phyloP scores from a whole-genome alignment of 2,113 vertebrate genomes.

The Pteropus alecto region DNA sequence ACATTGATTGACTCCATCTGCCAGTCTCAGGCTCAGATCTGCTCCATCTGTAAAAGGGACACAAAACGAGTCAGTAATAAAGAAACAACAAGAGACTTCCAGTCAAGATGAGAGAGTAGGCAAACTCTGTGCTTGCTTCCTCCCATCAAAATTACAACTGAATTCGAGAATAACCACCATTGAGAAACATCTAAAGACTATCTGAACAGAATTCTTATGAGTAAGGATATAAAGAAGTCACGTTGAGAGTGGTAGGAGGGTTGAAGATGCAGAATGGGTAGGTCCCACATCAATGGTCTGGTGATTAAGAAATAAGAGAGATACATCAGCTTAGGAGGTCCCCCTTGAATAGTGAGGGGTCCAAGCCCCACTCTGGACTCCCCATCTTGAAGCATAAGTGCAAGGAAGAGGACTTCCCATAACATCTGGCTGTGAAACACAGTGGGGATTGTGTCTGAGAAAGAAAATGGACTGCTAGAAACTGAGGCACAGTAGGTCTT shows the following conservation, averaged over 20 bases:
- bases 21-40: constrained; percentile 54
- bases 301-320: not conserved
- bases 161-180: not conserved
- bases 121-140: not conserved
- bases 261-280: no score
- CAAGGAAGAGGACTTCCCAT: not conserved
- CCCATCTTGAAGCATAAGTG: not conserved
- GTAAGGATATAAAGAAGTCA: not conserved
- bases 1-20: constrained; percentile 38
- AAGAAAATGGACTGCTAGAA: not conserved
- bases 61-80: not conserved
- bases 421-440: not conserved
- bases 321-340: not conserved
- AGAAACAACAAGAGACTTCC: not conserved
- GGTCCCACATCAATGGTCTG: not conserved
- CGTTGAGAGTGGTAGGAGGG: not conserved
- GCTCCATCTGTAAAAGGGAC: constrained; percentile 57
- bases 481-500: not conserved
- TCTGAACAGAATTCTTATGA: not conserved
- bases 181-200: not conserved
- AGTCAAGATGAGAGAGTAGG: not conserved
- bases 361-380: not conserved
- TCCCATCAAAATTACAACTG: not conserved
- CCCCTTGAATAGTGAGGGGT: not conserved
- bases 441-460: not conserved